Conservation (phyloP, 1,140 invertebrate genomes). For the Trichonephila inaurata region DNA sequence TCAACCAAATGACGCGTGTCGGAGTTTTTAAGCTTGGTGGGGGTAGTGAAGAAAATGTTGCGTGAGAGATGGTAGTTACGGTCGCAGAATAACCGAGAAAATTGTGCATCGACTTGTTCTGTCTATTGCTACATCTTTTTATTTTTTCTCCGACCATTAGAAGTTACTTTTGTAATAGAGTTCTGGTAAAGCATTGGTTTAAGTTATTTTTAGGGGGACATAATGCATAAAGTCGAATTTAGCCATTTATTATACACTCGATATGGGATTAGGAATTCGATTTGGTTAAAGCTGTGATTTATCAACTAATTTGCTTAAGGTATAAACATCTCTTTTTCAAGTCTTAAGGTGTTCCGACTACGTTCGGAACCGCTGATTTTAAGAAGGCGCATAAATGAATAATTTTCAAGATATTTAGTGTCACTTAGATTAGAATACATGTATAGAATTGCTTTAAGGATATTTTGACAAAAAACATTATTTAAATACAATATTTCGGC, state of each 20-base stretch:
- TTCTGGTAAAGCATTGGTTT: not conserved
- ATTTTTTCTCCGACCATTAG: slow-evolving; percentile 32
- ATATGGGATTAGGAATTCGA: no score
- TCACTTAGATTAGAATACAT: no score
- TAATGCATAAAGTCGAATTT: not conserved
- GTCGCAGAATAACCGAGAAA: slow-evolving; percentile 41
- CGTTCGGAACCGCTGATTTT: no score
- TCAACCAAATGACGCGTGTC: slow-evolving; percentile 48
- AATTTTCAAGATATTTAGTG: no score
- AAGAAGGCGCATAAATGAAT: no score
- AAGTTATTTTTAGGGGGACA: not conserved
- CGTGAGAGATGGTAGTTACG: slow-evolving; percentile 65
- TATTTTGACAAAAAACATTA: no score
- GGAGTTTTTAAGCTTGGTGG: not conserved
- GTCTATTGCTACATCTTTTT: slow-evolving; percentile 3
- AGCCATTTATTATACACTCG: not conserved
- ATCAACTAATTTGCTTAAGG: no score
- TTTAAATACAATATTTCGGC: no score
- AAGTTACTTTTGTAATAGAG: slow-evolving; percentile 50
- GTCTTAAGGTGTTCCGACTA: no score
- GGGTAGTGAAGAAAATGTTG: slow-evolving; percentile 5
- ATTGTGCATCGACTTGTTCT: slow-evolving; percentile 54
- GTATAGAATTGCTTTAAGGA: no score
- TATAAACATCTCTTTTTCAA: no score
- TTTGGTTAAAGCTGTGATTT: no score